Evolutionary conservation across 2,113 vertebrate species (phyloP), one percentile per base, ranked within the genome.

Genomic region (Channa maculata): DNA sequence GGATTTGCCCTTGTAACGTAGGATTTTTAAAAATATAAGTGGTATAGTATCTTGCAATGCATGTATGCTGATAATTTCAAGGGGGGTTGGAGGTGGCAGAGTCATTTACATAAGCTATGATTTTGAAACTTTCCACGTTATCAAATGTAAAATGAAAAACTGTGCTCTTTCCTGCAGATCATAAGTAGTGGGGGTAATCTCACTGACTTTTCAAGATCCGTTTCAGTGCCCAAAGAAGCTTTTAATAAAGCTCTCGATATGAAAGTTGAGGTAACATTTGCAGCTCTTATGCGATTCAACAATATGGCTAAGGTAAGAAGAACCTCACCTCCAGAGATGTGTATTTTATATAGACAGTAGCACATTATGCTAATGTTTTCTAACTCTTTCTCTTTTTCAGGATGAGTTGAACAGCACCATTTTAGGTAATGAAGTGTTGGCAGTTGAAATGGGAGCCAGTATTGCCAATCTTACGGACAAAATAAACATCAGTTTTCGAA

Each of bases 401-500:
- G 91, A 92, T 72, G 58, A 64, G 13, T 12, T 10, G 0, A 86
- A 90, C 55, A 89, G 83, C 54, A 75, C 8, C 1, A 36, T 92
- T 65, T 77, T 92, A 43, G 62, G 55, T 4, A 3, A 86, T 51
- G 69, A 88, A 37, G 82, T 92, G 14, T 11, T 92, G 45, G 90
- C 85, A 2, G 45, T 94, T 37, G 89, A 93, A 33, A 92, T 94
- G 92, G 93, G 91, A 71, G 0, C n/a, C 3, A 0, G 0, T 0
- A 78, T 94, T 52, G 1, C 0, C 3, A 92, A 94, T 75, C 92
- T 94, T 53, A 87, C 62, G 14, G 43, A 84, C 12, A 37, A 34
- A 3, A 83, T 94, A 67, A 10, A 3, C 14, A 50, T 94, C 14
- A 37, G 4, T 62, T 92, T 89, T 58, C 14, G 0, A 2, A 78